Percentiles rank a stretch among this genome's conserved stretches.
phyloP scores from a whole-genome alignment of 2,888 invertebrate species.

The Ochlodes sylvanus region DNA sequence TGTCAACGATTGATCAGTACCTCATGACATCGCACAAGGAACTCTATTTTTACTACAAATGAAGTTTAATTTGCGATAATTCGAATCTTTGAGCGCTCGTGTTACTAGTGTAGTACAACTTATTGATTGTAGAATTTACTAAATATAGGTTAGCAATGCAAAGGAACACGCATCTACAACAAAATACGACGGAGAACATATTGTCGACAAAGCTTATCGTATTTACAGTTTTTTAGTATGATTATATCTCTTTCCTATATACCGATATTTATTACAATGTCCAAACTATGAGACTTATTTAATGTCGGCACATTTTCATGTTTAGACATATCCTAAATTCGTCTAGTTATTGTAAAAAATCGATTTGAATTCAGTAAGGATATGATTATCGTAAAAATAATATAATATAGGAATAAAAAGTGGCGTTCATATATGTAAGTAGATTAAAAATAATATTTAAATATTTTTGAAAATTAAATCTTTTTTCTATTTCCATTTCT shows the following conservation, averaged over 20 bases:
- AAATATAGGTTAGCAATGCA: conserved; percentile 13
- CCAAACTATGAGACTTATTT: conserved; percentile 30
- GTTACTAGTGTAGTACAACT: conserved; percentile 8
- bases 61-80: conserved; percentile 20
- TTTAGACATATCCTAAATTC: conserved; percentile 24
- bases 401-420: not conserved
- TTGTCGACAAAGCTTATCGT: not conserved
- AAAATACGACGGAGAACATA: too few relatives aligned
- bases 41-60: conserved; percentile 17
- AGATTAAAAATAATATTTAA: conserved; percentile 2
- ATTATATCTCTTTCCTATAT: conserved; percentile 17
- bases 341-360: not conserved
- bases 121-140: conserved; percentile 22
- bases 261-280: conserved; percentile 1
- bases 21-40: conserved; percentile 27
- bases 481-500: conserved; percentile 21
- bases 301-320: conserved; percentile 21
- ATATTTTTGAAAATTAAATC: conserved; percentile 13
- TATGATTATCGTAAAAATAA: not conserved
- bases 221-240: not conserved
- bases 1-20: conserved; percentile 3
- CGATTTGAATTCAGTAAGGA: not conserved
- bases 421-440: not conserved
- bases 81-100: conserved; percentile 8
- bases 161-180: conserved; percentile 1